Conservation (phyloP, 2,113 vertebrate species). For the Panthera leo region DNA sequence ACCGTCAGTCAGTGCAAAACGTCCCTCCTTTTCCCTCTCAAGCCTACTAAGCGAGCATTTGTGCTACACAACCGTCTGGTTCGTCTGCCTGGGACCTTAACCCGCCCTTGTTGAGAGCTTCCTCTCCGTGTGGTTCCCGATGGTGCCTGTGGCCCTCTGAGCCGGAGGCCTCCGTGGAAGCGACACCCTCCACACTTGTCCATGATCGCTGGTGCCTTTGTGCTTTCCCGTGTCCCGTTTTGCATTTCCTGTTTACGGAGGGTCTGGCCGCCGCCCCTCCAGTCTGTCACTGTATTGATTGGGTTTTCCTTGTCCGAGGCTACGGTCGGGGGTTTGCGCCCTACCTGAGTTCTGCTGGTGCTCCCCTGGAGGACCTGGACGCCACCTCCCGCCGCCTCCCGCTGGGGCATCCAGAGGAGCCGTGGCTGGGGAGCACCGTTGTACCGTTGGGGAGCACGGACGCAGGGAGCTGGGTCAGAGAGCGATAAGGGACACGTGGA, state of each 20-base stretch:
- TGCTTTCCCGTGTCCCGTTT: background rate
- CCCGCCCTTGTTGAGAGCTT: background rate
- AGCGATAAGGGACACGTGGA: background rate
- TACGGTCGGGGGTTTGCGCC: background rate
- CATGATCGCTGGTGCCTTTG: background rate
- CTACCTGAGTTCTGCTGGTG: background rate
- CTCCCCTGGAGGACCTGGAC: no score
- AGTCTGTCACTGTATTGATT: fast-evolving
- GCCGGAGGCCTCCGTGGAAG: background rate
- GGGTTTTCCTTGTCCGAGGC: background rate
- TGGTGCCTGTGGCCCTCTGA: background rate
- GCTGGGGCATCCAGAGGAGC: background rate
- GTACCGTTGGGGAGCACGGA: no score
- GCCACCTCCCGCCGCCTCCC: background rate
- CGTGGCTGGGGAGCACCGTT: background rate
- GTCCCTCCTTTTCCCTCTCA: background rate
- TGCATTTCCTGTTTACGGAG: no score
- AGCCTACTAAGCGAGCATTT: background rate
- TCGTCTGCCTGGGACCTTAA: fast-evolving
- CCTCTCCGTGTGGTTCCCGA: background rate
- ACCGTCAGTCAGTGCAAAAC: background rate
- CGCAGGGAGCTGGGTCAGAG: background rate
- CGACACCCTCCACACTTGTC: background rate
- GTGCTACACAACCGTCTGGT: background rate
- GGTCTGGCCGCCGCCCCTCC: background rate